Percentiles rank a stretch among this genome's conserved stretches.
Evolutionary conservation across 2,113 vertebrate species (phyloP).

Genomic region (Tauraco erythrolophus): DNA sequence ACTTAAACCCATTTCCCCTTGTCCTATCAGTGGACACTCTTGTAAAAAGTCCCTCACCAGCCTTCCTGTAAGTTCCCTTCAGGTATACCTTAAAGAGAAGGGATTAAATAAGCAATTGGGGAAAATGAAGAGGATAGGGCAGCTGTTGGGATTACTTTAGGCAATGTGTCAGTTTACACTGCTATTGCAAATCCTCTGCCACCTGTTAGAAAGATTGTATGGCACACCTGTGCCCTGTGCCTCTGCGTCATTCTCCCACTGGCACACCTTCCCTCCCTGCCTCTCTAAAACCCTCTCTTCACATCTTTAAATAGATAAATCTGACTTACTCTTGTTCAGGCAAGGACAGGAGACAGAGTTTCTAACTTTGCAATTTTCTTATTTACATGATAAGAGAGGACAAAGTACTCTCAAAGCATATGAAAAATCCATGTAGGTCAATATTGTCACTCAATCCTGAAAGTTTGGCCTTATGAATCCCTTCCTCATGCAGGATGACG

Average conservation of each 20-base stretch:
- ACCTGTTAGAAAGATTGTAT: background rate
- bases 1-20: too few species aligned
- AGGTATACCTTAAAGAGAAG: background rate
- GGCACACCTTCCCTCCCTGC: background rate
- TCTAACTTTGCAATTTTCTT: background rate
- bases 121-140: background rate
- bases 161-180: background rate
- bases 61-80: too few species aligned
- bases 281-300: background rate
- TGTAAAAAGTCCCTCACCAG: too few species aligned
- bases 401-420: background rate
- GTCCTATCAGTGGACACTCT: too few species aligned
- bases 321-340: background rate
- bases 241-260: background rate
- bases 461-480: background rate
- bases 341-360: background rate
- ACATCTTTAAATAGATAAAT: background rate
- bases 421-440: background rate
- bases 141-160: background rate
- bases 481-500: background rate
- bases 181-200: background rate
- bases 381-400: background rate
- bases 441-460: rapidly evolving
- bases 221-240: rapidly evolving
- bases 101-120: background rate